A percentile compares a stretch with the other conserved stretches of the same genome.
phyloP scores from a whole-genome alignment of 2,888 invertebrate species.

The Zygothrica quintamaculata region DNA sequence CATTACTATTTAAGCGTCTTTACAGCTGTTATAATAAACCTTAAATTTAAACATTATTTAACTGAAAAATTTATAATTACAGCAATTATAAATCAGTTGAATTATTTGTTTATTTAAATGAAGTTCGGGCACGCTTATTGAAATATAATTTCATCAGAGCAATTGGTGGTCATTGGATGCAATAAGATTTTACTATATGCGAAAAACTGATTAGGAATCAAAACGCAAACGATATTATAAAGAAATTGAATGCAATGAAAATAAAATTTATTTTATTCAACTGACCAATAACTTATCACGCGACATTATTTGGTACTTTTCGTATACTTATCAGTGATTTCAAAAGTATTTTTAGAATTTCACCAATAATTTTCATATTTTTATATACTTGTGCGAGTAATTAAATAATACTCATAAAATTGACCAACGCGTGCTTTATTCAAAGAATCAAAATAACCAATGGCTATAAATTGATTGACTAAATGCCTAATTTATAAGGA shows the following conservation, averaged over 20 bases:
- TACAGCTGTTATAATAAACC: background rate
- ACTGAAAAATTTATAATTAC: no score
- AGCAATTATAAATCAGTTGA: background rate
- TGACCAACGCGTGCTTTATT: conserved; percentile 34
- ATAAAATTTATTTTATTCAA: conserved; percentile 11
- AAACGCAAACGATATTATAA: conserved; percentile 23
- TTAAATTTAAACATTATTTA: background rate
- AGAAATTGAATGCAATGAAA: conserved; percentile 37
- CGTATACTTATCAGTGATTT: conserved; percentile 59
- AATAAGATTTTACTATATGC: conserved; percentile 3
- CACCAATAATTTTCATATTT: conserved; percentile 25
- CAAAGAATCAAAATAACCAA: conserved; percentile 46
- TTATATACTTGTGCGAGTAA: conserved; percentile 13
- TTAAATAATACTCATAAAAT: conserved; percentile 23
- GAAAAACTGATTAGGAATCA: conserved; percentile 25
- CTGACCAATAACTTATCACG: conserved; percentile 60
- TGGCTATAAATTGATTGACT: conserved; percentile 11
- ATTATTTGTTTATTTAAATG: no score
- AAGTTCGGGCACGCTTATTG: background rate
- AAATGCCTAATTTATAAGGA: background rate
- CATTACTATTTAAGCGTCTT: no score
- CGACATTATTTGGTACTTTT: conserved; percentile 19
- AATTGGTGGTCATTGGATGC: background rate
- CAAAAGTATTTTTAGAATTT: conserved; percentile 48
- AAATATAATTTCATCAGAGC: conserved; percentile 16